Evolutionary conservation across 2,113 vertebrate species (phyloP), one percentile per base, ranked within the genome.

Genomic region (Micromys minutus): DNA sequence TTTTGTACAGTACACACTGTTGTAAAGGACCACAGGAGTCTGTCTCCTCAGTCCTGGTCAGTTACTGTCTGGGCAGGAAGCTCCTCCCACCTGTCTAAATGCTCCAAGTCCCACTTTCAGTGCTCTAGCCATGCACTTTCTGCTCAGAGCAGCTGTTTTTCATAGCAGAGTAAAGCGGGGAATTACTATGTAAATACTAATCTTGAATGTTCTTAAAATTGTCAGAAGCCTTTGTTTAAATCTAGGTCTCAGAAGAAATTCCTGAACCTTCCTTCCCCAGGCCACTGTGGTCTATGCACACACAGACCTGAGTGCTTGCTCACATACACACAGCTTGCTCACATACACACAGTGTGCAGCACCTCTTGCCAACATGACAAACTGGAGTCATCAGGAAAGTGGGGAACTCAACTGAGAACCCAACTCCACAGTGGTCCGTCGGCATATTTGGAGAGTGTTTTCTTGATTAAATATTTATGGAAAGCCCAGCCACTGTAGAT

Each of bases 161-260:
- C 52, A 79, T 11, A 50, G n/a, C 24, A 7, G 75, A 89, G 8
- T 42, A 75, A 55, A 85, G 47, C 2, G 1, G 11, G 29, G 69
- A 95, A 95, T 92, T 81, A 87, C 52, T 93, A 75, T 67, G 29
- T 52, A 31, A 47, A 77, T 34, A 47, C 75, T 34, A 77, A 52
- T 77, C 29, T 57, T 39, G 5, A 39, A 59, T 59, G 24, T 86
- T 88, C 86, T 93, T 79, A 86, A 63, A 63, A 45, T 10, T 45
- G 15, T 9, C 80, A 77, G 45, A 92, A 83, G 24, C 1, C 59
- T 91, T 90, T 72, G 24, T 24, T 75, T 91, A 90, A 74, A 24
- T 77, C 84, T 90, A 79, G 67, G 61, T 11, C 83, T 91, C 61
- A 11, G 21, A 83, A 61, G 55, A 42, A 8, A 61, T 15, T 61